A percentile compares a stretch with the other conserved stretches of the same genome.
phyloP scores from a whole-genome alignment of 30 jellyfish, hydroid and myxozoan genomes.

The Turritopsis dohrnii region DNA sequence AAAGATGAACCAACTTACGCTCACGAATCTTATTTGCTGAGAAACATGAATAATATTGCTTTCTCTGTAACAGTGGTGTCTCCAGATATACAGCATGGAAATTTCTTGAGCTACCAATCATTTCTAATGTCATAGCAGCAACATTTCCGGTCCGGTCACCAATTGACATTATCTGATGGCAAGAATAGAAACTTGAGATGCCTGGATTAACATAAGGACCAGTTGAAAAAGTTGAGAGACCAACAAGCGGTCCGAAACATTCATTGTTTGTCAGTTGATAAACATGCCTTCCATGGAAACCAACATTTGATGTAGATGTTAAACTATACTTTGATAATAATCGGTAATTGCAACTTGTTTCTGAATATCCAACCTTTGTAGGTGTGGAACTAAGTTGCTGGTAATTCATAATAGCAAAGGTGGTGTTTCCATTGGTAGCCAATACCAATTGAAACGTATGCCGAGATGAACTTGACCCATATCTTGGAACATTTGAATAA shows the following conservation, averaged over 20 bases:
- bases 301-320: background rate
- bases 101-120: background rate
- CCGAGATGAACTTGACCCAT: background rate
- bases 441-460: background rate
- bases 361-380: background rate
- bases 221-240: background rate
- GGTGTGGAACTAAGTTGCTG: background rate
- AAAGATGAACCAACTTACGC: background rate
- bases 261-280: background rate
- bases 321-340: background rate
- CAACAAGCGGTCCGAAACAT: background rate
- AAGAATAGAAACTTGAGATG: background rate
- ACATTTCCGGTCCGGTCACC: background rate
- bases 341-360: background rate
- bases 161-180: background rate
- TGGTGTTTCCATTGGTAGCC: background rate
- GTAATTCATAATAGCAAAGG: conserved; percentile 5
- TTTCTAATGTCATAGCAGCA: background rate
- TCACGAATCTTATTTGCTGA: background rate
- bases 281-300: background rate
- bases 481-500: background rate
- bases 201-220: background rate
- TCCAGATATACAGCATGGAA: background rate
- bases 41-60: background rate
- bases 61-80: background rate